Percentiles rank a stretch among this genome's conserved stretches.
These are phyloP conservation scores for Papilio polyxenes DNA, from an alignment of 1,140 invertebrate genomes.

Conservation along the genomic window DNA sequence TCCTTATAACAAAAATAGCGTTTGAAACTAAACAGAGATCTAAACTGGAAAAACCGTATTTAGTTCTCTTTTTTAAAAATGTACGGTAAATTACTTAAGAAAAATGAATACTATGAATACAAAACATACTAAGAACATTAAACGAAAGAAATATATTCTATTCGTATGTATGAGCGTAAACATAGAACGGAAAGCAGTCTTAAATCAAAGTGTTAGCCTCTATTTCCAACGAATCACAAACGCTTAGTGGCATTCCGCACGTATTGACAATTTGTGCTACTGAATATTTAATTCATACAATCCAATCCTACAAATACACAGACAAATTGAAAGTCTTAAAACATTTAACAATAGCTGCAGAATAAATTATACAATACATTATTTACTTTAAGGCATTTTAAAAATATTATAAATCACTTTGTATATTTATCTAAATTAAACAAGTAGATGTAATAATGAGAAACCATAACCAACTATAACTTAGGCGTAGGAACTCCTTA, in stretches of 20 bases:
- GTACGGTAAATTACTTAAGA: too few species aligned
- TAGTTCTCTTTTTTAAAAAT: too few species aligned
- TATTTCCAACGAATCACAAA: slow-evolving; percentile 33
- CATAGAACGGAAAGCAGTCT: slow-evolving; percentile 34
- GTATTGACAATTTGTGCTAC: slow-evolving; percentile 37
- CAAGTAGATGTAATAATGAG: too few species aligned
- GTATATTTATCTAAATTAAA: too few species aligned
- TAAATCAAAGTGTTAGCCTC: slow-evolving; percentile 35
- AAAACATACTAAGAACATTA: neutral
- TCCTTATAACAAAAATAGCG: too few species aligned
- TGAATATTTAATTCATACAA: slow-evolving; percentile 29
- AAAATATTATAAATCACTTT: neutral
- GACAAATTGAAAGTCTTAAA: slow-evolving; percentile 19
- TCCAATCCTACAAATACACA: neutral
- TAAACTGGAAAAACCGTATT: too few species aligned
- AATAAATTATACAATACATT: neutral
- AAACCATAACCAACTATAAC: too few species aligned
- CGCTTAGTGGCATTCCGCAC: slow-evolving; percentile 34
- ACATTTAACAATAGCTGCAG: neutral
- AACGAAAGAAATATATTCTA: neutral
- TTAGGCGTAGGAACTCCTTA: too few species aligned
- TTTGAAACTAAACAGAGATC: too few species aligned
- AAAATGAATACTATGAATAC: too few species aligned
- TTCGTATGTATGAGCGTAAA: slow-evolving; percentile 33
- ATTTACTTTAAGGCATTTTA: neutral